Evolutionary conservation across 2,113 vertebrate genomes (phyloP).

Genomic region (Thalassarche chlororhynchos): DNA sequence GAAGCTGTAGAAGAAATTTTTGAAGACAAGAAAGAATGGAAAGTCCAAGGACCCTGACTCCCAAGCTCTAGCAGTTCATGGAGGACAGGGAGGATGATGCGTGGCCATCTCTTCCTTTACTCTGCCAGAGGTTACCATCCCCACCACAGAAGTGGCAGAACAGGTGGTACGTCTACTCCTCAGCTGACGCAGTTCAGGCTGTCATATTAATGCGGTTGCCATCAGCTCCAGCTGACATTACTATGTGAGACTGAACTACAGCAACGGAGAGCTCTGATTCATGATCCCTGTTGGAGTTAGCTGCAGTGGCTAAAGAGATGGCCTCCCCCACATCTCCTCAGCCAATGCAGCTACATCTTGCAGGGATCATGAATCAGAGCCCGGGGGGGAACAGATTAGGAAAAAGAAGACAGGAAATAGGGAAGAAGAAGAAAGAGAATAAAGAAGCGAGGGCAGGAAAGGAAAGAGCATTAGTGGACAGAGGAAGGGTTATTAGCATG

Average conservation of each 20-base stretch:
- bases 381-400: not conserved
- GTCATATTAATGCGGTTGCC: not conserved
- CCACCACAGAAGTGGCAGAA: not conserved
- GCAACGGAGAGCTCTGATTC: not conserved
- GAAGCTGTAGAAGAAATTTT: not conserved
- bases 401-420: not conserved
- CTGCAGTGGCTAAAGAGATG: not conserved
- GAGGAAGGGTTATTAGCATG: not conserved
- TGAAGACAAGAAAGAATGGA: not conserved
- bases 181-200: not conserved
- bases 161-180: not conserved
- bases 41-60: not conserved
- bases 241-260: not conserved
- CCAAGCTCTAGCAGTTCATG: not conserved
- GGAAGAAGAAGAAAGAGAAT: not conserved
- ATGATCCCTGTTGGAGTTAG: not conserved
- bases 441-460: not conserved
- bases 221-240: slow-evolving; percentile 20
- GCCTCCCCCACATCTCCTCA: not conserved
- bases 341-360: not conserved
- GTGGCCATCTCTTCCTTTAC: rapidly evolving
- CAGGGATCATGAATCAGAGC: not conserved
- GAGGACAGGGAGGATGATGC: not conserved
- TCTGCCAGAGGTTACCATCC: not conserved
- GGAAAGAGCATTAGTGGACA: not conserved